Evolutionary conservation across 2,888 invertebrate species (phyloP).

Genomic region (Caenorhabditis sinica): DNA sequence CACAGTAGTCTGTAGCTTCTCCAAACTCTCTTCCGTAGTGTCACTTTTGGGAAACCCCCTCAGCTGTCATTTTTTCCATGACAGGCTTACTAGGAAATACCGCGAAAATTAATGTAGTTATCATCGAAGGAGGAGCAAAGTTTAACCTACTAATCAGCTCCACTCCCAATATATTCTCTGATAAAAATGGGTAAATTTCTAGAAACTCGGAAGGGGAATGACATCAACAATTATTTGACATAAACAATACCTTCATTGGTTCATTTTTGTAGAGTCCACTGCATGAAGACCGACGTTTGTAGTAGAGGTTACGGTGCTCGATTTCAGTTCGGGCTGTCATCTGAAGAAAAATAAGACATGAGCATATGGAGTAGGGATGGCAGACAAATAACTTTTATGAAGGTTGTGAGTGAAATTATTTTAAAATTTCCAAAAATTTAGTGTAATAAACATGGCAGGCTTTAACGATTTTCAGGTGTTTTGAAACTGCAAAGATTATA

Average conservation of each 20-base stretch:
- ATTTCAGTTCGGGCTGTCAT: constrained; percentile 68
- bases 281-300: constrained; percentile 56
- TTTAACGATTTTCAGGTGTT: too few species aligned
- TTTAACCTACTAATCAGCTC: constrained; percentile 28
- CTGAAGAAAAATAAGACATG: neutral
- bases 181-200: neutral
- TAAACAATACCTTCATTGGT: neutral
- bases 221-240: constrained; percentile 16
- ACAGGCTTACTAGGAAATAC: constrained; percentile 1
- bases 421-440: too few species aligned
- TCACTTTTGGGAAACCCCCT: constrained; percentile 20
- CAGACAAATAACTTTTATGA: neutral
- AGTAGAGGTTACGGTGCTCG: constrained; percentile 58
- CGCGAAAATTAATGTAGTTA: constrained; percentile 6
- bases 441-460: too few species aligned
- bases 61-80: constrained; percentile 21
- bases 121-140: constrained; percentile 8
- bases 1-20: too few species aligned
- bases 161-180: neutral
- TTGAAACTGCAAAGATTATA: too few species aligned
- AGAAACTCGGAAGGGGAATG: constrained; percentile 14
- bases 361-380: neutral
- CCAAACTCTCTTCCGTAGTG: too few species aligned
- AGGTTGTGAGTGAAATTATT: too few species aligned
- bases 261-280: constrained; percentile 43